phyloP scores from a whole-genome alignment of 1,140 invertebrate genomes.

The Drosophila parvula region DNA sequence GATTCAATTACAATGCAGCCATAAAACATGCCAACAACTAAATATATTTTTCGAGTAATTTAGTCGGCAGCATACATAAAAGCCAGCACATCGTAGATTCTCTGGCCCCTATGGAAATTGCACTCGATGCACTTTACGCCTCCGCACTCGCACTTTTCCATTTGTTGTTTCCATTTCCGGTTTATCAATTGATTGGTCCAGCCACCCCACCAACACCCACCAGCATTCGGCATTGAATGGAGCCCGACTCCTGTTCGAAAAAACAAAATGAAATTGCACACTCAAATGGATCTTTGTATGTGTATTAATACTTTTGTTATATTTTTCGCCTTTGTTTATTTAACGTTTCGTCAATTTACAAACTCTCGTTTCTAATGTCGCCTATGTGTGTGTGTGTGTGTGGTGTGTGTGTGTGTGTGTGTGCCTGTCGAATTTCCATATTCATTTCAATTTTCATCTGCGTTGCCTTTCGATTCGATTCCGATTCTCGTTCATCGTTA shows the following conservation, averaged over 20 bases:
- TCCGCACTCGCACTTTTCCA: constrained; percentile 42
- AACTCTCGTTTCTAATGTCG: constrained; percentile 64
- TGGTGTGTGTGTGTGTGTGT: constrained; percentile 2
- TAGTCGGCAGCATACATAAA: constrained; percentile 18
- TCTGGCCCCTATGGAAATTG: constrained; percentile 55
- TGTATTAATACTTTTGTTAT: constrained; percentile 46
- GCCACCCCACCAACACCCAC: background rate
- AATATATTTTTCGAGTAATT: constrained; percentile 49
- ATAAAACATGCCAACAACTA: constrained; percentile 29
- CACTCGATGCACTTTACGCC: constrained; percentile 57
- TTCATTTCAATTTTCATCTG: constrained; percentile 36
- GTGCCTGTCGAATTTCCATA: constrained; percentile 31
- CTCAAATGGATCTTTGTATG: constrained; percentile 35
- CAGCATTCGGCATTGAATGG: constrained; percentile 8
- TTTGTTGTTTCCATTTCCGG: constrained; percentile 68
- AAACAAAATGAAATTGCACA: constrained; percentile 56
- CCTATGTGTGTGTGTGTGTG: constrained; percentile 35
- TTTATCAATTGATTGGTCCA: constrained; percentile 56
- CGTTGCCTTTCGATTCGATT: constrained; percentile 53
- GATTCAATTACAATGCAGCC: constrained; percentile 53
- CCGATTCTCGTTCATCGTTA: constrained; percentile 49
- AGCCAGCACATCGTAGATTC: constrained; percentile 5
- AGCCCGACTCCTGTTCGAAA: background rate
- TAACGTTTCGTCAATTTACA: constrained; percentile 72
- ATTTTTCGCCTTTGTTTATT: constrained; percentile 62